Evolutionary conservation across 2,113 vertebrate genomes (phyloP).

Genomic region (Gnathonemus echidnorhynchus): DNA sequence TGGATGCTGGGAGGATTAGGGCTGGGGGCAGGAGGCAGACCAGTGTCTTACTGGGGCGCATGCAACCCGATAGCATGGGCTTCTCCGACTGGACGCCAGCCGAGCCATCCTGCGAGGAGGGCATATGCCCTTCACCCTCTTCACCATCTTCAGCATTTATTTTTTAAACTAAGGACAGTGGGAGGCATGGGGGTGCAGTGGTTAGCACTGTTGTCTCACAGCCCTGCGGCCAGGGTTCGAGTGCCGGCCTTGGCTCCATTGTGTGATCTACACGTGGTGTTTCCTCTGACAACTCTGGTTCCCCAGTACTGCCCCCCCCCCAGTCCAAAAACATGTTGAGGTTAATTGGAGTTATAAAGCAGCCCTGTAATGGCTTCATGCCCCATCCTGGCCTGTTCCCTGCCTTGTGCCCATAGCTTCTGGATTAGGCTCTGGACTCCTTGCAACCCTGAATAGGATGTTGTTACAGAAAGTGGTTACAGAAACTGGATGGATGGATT

Average conservation of each 20-base stretch:
- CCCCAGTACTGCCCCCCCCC: neutral
- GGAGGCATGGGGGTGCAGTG: neutral
- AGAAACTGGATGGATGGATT: neutral
- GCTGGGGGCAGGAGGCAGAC: neutral
- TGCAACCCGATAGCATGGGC: neutral
- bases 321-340: neutral
- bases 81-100: neutral
- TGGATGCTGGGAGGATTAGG: neutral
- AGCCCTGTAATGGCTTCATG: neutral
- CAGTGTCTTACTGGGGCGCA: neutral
- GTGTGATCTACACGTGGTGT: neutral
- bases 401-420: neutral
- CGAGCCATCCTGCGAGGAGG: neutral
- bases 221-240: neutral
- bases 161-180: neutral
- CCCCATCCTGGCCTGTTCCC: neutral
- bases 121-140: neutral
- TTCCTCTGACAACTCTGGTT: neutral
- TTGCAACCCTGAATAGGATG: neutral
- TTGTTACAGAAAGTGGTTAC: neutral
- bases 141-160: neutral
- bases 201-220: neutral
- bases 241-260: neutral
- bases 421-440: neutral
- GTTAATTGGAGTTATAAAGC: neutral